Base-by-base conservation (phyloP, 2,113 vertebrate species). In the Lanius collurio region DNA sequence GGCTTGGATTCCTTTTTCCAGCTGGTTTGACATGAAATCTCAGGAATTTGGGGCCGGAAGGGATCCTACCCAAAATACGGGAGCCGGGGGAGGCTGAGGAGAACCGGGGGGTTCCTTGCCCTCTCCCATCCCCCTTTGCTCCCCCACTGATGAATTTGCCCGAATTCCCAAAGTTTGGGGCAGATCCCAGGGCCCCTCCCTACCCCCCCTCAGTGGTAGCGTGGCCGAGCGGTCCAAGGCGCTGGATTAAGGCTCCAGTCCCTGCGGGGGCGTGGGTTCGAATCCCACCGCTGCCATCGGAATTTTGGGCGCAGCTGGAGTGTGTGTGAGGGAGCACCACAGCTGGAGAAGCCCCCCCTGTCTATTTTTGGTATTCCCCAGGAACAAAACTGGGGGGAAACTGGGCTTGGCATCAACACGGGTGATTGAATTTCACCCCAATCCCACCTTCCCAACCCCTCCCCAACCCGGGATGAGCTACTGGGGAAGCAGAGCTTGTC, bases 191-290 rank as follows among this genome's bases (percentile, higher is more conserved):
- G 63, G 41, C 30, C 1, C 41, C 4, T 6, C 37, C 59, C 26
- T 8, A 3, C 37, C 37, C 17, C 37, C 8, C 19, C 13, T 1
- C 39, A 8, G 10, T 9, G 83, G 98, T 98, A 98, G 98, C 95
- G 97, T 99, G 98, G 98, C 98, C 96, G 97, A 98, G 98, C 95
- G 97, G 98, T 98, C 98, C 98, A 98, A 99, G 98, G 98, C 94
- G 97, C 98, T 98, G 98, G 98, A 98, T 68, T 67, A 98, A 99
- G 98, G 98, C 98, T 98, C 98, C 98, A 99, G 98, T 98, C 98
- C 95, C 97, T 97, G 27, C 95, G 98, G 98, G 96, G 98, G 97
- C 98, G 98, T 99, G 98, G 99, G 98, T 99, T 99, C 98, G 98
- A 99, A 98, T 99, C 98, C 99, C 98, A 99, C 98, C 98, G 98